Evolutionary conservation across 2,888 invertebrate genomes (phyloP), one percentile per base, ranked within the genome.

Genomic region (Listrodromus nycthemerus): DNA sequence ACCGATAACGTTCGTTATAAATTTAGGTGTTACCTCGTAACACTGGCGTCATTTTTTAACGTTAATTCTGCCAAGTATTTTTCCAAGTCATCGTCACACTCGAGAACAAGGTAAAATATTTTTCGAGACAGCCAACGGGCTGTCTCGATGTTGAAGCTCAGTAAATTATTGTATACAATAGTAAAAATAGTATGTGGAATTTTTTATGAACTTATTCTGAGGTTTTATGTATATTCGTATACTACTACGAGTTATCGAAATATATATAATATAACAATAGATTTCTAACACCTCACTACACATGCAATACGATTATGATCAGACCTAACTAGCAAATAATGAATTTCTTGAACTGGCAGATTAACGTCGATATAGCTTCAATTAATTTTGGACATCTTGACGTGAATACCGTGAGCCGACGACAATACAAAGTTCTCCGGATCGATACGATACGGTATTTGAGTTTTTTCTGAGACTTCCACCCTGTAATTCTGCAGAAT

Each of bases 1-100:
- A 5, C 94, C 94, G 58, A 94, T 94, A 0, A 94, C 93, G 75
- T 94, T 94, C n/a, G 93, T 93, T 0, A 94, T 93, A 82, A 90
- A 94, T 58, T 92, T 92, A 0, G 93, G 92, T 1, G 91, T 91
- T 0, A 93, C 27, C 24, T 94, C 92, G 2, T 88, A 87, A n/a
- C 87, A 86, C 19, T 92, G 91, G 19, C 65, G 30, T 89, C 87
- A 8, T 82, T 77, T n/a, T 85, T 55, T 83, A 10, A 61, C 78
- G 0, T 86, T 84, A 6, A 87, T 7, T 70, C 61, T 1, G 89
- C 86, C 37, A 93, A 61, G 82, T 91, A 90, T 1, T 82, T 79
- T 16, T 89, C 89, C 2, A 94, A 89, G 63, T 91, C 86, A 8
- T 92, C 85, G 0, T 90, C 88, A 75, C 93, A 94, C 63, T 93